Percentiles rank a stretch among this genome's conserved stretches.
Conservation (phyloP, 2,113 vertebrate genomes). For the Ancistrus triradiatus region DNA sequence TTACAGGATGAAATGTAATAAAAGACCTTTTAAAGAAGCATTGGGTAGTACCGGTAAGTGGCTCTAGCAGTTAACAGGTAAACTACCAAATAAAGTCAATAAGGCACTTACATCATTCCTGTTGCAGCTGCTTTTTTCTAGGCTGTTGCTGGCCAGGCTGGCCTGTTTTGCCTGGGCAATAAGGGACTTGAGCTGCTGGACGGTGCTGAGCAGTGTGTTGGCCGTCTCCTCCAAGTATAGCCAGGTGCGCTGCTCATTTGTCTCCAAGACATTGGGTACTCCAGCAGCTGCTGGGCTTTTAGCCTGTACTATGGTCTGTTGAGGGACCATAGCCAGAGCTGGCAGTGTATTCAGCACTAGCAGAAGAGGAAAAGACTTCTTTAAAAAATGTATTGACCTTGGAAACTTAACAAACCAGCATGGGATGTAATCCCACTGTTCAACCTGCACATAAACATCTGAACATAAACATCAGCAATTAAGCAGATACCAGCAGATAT, state of each 20-base stretch:
- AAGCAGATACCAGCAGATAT: no score
- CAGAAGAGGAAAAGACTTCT: background rate
- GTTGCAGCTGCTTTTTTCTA: slow-evolving; percentile 68
- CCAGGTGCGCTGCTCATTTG: slow-evolving; percentile 80
- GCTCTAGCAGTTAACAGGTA: no score
- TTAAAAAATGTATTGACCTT: no score
- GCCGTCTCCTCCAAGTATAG: slow-evolving; percentile 89
- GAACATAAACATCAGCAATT: no score
- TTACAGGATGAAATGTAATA: no score
- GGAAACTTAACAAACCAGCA: background rate
- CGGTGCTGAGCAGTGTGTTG: slow-evolving; percentile 82
- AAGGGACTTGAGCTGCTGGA: slow-evolving; percentile 88
- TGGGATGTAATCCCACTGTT: no score
- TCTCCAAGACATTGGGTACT: slow-evolving; percentile 74
- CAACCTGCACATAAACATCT: no score
- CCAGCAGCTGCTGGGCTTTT: slow-evolving; percentile 61
- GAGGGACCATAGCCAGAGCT: slow-evolving; percentile 78
- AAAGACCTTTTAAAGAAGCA: no score
- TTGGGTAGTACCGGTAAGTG: no score
- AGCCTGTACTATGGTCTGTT: slow-evolving; percentile 66
- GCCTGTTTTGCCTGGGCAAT: slow-evolving; percentile 88
- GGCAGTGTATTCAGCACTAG: slow-evolving; percentile 84
- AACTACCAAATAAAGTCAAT: no score
- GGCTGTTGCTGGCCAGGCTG: slow-evolving; percentile 63
- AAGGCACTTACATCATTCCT: slow-evolving; percentile 80